These are phyloP conservation scores for Drosophila pachea DNA, from an alignment of 1,140 invertebrate genomes.

Conservation along the genomic window DNA sequence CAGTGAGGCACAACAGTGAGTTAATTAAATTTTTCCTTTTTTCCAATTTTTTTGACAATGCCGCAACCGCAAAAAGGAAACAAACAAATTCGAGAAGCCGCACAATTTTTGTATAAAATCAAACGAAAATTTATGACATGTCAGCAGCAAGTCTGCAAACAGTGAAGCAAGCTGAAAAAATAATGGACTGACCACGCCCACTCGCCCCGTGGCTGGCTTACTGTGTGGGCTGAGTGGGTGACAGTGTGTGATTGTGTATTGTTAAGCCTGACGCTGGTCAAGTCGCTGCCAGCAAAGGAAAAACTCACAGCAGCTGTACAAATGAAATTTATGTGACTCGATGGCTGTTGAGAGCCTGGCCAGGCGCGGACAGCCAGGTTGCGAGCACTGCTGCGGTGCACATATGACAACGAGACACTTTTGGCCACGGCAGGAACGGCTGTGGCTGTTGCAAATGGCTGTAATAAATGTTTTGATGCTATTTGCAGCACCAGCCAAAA, in stretches of 20 bases:
- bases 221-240: background rate
- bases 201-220: too few relatives aligned
- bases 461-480: slow-evolving; percentile 75
- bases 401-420: slow-evolving; percentile 35
- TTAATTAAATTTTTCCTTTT: slow-evolving; percentile 61
- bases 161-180: background rate
- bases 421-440: background rate
- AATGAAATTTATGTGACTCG: slow-evolving; percentile 39
- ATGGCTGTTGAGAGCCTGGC: slow-evolving; percentile 9
- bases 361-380: too few relatives aligned
- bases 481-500: slow-evolving; percentile 72
- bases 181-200: background rate
- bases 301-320: slow-evolving; percentile 30
- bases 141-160: slow-evolving; percentile 39
- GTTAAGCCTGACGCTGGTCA: slow-evolving; percentile 60
- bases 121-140: slow-evolving; percentile 67
- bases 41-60: slow-evolving; percentile 57
- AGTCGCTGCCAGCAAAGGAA: slow-evolving; percentile 53
- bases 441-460: slow-evolving; percentile 45
- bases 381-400: slow-evolving; percentile 7
- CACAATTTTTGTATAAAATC: slow-evolving; percentile 38
- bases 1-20: slow-evolving; percentile 54
- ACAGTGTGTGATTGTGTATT: slow-evolving; percentile 1
- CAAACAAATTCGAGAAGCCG: slow-evolving; percentile 25
- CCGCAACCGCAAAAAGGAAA: slow-evolving; percentile 29